Evolutionary conservation across 2,113 vertebrate genomes (phyloP).

Genomic region (Parus major): DNA sequence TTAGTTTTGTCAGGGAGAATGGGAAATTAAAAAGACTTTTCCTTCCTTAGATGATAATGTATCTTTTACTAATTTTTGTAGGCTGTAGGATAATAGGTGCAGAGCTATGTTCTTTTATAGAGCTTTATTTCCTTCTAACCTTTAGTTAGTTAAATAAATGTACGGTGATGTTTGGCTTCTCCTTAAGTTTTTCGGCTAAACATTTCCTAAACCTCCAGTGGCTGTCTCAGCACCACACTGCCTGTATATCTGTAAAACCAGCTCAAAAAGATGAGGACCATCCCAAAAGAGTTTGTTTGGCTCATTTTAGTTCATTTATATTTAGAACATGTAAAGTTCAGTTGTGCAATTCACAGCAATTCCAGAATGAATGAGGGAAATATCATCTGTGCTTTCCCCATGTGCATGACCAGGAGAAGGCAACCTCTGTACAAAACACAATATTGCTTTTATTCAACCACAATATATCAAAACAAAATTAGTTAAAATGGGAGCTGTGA

Average conservation of each 20-base stretch:
- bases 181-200: not conserved
- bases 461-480: not conserved
- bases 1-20: not conserved
- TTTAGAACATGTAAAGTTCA: not conserved
- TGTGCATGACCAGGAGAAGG: not conserved
- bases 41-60: not conserved
- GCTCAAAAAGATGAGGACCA: not conserved
- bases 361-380: not conserved
- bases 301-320: not conserved
- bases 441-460: not conserved
- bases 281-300: not conserved
- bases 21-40: not conserved
- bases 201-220: not conserved
- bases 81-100: not conserved
- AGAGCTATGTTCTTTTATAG: not conserved
- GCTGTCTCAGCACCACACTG: not conserved
- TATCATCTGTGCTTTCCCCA: not conserved
- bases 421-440: not conserved
- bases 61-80: not conserved
- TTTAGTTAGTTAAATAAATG: not conserved
- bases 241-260: not conserved
- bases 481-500: not conserved
- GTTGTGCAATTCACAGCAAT: not conserved
- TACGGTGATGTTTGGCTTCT: not conserved
- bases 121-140: not conserved